These are phyloP conservation scores for Aspidiotus rigidus DNA, from an alignment of 2,888 invertebrate species.

Conservation along the genomic window DNA sequence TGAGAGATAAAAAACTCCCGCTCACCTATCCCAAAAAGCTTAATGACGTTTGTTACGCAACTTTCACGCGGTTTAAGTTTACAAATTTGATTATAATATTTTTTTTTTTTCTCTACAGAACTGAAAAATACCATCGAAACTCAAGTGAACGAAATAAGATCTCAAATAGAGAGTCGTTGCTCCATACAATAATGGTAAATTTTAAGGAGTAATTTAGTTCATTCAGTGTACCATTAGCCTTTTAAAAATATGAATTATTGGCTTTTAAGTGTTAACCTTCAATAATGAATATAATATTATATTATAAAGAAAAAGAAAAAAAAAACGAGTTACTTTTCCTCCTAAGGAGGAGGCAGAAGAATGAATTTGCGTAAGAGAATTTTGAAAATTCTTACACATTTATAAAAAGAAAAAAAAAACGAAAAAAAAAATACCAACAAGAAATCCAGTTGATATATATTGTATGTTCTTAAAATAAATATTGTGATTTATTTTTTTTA, in stretches of 20 bases:
- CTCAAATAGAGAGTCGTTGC: conserved; percentile 93
- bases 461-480: conserved; percentile 29
- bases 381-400: conserved; percentile 1
- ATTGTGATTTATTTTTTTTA: conserved; percentile 34
- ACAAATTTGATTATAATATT: not conserved
- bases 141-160: conserved; percentile 92
- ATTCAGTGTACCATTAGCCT: conserved; percentile 22
- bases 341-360: too few species aligned
- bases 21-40: too few species aligned
- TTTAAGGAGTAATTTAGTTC: conserved; percentile 25
- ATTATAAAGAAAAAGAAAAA: not conserved
- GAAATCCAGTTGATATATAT: conserved; percentile 14
- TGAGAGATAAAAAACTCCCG: too few species aligned
- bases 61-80: too few species aligned
- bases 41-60: too few species aligned
- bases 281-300: not conserved
- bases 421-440: conserved; percentile 12
- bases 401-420: conserved; percentile 17
- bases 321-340: not conserved
- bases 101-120: conserved; percentile 56
- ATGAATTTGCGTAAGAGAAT: not conserved
- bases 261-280: conserved; percentile 20
- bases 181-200: conserved; percentile 70
- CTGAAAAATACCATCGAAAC: conserved; percentile 94
- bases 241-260: conserved; percentile 20